Base-by-base conservation (phyloP, 2,888 invertebrate species). In the Protonemura montana region DNA sequence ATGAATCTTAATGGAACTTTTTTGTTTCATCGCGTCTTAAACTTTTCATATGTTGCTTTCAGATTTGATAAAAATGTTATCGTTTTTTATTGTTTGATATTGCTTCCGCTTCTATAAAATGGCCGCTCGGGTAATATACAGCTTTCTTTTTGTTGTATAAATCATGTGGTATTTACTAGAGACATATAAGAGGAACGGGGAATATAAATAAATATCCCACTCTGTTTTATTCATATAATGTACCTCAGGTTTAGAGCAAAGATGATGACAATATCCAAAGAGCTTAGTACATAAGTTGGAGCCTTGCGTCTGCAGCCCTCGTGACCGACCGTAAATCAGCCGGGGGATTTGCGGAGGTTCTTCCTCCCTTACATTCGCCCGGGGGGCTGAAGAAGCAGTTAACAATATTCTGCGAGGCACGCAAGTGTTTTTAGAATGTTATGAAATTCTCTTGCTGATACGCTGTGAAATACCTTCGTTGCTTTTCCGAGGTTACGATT, bases 261-360 rank as follows among this genome's bases (percentile, higher is more conserved):
- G 86, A 84, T 81, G 86, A 85, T 85, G 86, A 86, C 86, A 86
- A 85, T 86, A 85, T 83, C 85, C 84, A 41, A 35, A 84, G 86
- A 84, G 78, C 84, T 84, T 84, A 86, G 82, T 84, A 42, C 82
- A 28, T 84, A 84, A 35, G 84, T 86, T 78, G 86, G n/a, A 80
- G 84, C 84, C 35, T 29, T 5, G 82, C 41, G 82, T 41, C 26
- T 81, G 41, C 82, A 26, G 35, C 82, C 42, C 35, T 83, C 10
- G 30, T 7, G 30, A 5, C 2, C 3, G 82, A n/a, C n/a, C 82
- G 35, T 83, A 83, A 83, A 80, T 85, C 78, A 85, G n/a, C 21
- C 78, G 27, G 29, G 85, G 78, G 78, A 26, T 78, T 78, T 78
- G 27, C 78, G 28, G 16, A 78, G 78, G 27, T 26, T 78, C 78